A percentile compares a stretch with the other conserved stretches of the same genome.
Conservation (phyloP, 2,113 vertebrate species). For the Erythrolamprus reginae region DNA sequence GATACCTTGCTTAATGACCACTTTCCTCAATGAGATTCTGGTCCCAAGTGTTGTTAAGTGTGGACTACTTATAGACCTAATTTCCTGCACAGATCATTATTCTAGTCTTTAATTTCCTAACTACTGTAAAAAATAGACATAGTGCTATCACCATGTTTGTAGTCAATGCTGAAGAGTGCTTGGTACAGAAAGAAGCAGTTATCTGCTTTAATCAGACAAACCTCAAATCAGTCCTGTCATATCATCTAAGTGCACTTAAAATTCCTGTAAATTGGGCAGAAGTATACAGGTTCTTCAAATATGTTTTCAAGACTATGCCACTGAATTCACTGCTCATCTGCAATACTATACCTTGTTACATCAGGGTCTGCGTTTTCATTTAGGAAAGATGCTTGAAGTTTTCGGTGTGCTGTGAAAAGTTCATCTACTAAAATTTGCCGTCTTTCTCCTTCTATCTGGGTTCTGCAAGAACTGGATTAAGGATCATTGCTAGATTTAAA, state of each 20-base stretch:
- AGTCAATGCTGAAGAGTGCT: not conserved
- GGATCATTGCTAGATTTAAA: slow-evolving; percentile 44
- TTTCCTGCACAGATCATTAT: not conserved
- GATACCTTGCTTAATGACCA: not conserved
- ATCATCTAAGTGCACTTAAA: not conserved
- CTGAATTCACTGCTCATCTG: fast-evolving
- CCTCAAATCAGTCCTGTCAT: not conserved
- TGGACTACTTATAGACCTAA: not conserved
- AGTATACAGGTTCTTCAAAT: not conserved
- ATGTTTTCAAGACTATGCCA: not conserved
- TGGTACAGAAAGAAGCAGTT: not conserved
- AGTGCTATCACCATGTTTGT: not conserved
- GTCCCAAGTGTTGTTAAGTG: not conserved
- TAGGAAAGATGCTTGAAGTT: slow-evolving; percentile 84
- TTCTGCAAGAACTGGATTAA: slow-evolving; percentile 75
- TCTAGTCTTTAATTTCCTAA: not conserved
- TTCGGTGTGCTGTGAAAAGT: slow-evolving; percentile 84
- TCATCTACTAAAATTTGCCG: slow-evolving; percentile 92
- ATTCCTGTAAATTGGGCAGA: not conserved
- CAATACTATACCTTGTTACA: slow-evolving; percentile 64
- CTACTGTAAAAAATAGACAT: not conserved
- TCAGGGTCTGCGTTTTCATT: slow-evolving; percentile 77
- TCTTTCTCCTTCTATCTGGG: slow-evolving; percentile 90
- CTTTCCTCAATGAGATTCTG: not conserved
- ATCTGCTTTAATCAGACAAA: not conserved